Evolutionary conservation across 2,113 vertebrate species (phyloP), one percentile per base, ranked within the genome.

Genomic region (Engystomops pustulosus): DNA sequence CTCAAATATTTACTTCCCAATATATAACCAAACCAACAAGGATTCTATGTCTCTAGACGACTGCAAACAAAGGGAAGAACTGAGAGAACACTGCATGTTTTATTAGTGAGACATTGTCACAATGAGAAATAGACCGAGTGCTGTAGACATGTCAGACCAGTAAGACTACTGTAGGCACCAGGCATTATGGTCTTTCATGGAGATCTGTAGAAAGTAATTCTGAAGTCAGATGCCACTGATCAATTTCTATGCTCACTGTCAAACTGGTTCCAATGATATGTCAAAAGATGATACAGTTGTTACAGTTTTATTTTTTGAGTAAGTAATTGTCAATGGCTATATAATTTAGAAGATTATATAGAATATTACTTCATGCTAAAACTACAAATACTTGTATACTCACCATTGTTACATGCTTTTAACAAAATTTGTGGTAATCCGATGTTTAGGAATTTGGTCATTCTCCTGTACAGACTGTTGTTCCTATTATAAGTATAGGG

Each of bases 1-100:
- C 90, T 93, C 92, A 94, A 94, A 95, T 94, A 95, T 95, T 95
- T 95, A 94, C 93, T 91, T 86, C 89, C 92, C 41, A 51, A 87
- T 84, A 87, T 78, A 85, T 89, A 78, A 89, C 89, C 86, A 34
- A 38, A 87, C 88, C 89, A 74, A 89, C 88, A 85, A 90, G 89
- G 89, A 87, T 86, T 88, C 6, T 30, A 30, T 36, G 55, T 71
- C 69, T 82, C 67, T 15, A 51, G 58, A 32, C 44, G 30, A 77
- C 30, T 55, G 74, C 60, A 30, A 60, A 45, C 23, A 47, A 47
- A 68, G 78, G 49, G 30, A 68, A 11, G 60, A 68, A 41, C 36
- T 41, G 68, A n/a, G 38, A 45, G 69, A 72, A 15, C 34, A 17
- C 14, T 1, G 41, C n/a, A 23, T 17, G 8, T 11, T n/a, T 38